Conservation (phyloP, 2,888 invertebrate species). For the Xestia xanthographa region DNA sequence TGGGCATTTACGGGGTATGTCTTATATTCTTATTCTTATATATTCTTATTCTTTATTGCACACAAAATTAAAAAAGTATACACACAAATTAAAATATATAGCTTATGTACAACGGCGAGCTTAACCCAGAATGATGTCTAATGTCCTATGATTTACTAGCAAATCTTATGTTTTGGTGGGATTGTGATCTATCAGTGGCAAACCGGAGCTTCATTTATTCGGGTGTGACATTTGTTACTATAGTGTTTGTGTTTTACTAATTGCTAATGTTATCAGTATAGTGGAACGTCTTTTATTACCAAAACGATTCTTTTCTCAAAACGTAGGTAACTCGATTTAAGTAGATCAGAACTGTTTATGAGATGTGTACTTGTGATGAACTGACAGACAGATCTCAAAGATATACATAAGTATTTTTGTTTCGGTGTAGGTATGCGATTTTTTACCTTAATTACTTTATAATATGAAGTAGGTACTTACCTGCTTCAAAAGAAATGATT, state of each 20-base stretch:
- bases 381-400: constrained; percentile 16
- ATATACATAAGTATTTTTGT: neutral
- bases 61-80: too few relatives aligned
- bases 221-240: too few relatives aligned
- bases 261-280: too few relatives aligned
- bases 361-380: neutral
- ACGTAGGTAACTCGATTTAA: neutral
- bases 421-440: neutral
- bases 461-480: neutral
- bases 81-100: too few relatives aligned
- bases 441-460: constrained; percentile 11
- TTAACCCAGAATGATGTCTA: too few relatives aligned
- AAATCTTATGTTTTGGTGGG: neutral
- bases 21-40: neutral
- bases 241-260: too few relatives aligned
- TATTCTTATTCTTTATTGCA: too few relatives aligned
- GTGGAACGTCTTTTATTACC: constrained; percentile 7
- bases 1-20: constrained; percentile 3
- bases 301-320: too few relatives aligned
- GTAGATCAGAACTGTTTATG: constrained; percentile 19
- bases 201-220: too few relatives aligned
- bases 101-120: too few relatives aligned
- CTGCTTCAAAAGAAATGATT: constrained; percentile 24
- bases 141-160: too few relatives aligned
- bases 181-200: too few relatives aligned